Evolutionary conservation across 2,888 invertebrate genomes (phyloP), one percentile per base, ranked within the genome.

Genomic region (Hedychridium roseum): DNA sequence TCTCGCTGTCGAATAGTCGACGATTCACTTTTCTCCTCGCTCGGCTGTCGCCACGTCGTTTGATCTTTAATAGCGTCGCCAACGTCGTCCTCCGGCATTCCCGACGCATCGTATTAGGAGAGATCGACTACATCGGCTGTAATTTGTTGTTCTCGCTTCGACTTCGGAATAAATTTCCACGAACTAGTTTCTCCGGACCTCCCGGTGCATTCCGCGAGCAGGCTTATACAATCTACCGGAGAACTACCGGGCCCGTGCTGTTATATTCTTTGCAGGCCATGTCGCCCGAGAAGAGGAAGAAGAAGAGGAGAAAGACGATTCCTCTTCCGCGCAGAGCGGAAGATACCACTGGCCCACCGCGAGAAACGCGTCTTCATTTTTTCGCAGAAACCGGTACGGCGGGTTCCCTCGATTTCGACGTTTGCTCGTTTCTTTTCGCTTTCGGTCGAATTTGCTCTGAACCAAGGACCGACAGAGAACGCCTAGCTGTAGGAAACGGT

Each of bases 61-160:
- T 32, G 35, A 27, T 27, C 45, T 11, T 9, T 32, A 20, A 40
- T 40, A 27, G 40, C 40, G 40, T 40, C 31, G 31, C 28, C 40
- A 50, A 43, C 38, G 37, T 53, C 61, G 49, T 55, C 60, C 45
- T 63, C 62, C 62, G 64, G 63, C 67, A 74, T 73, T 74, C 71
- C 69, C 59, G 51, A 64, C 67, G 64, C 57, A 66, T 76, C 74
- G 69, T 68, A 75, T 77, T 76, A 74, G 76, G 74, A 74, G 65
- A 74, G 71, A 77, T 77, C 75, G 70, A 72, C 69, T 70, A 68
- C 66, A n/a, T n/a, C 61, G 60, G 39, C 59, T 56, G 75, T 74
- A 75, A 76, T 77, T 77, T 77, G 76, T 76, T 75, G 76, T 74
- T 76, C 69, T 72, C 73, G 74, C 71, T 70, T 72, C 69, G 60